phyloP scores from a whole-genome alignment of 1,140 invertebrate genomes.

The Drosophila bipectinata region DNA sequence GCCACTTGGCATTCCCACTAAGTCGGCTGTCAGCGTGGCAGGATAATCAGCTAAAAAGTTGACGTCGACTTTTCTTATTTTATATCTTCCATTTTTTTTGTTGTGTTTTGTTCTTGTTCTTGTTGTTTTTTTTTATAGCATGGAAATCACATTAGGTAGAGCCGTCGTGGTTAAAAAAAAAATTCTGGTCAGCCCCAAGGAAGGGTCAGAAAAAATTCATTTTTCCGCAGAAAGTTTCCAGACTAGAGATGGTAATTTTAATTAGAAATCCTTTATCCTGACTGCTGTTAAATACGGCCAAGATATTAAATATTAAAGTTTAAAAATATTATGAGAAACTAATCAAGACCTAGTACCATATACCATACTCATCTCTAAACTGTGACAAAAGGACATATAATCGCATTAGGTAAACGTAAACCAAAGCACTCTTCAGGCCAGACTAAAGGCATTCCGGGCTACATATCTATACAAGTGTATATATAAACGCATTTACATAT shows the following conservation, averaged over 20 bases:
- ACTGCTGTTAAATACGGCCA: not conserved
- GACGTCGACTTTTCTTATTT: slow-evolving; percentile 48
- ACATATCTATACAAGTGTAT: not conserved
- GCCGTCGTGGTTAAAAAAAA: not conserved
- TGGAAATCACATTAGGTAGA: slow-evolving; percentile 54
- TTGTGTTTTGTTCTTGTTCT: not conserved
- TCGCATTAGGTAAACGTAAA: slow-evolving; percentile 67
- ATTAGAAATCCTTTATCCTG: slow-evolving; percentile 1
- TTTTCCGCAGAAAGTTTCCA: slow-evolving; percentile 33
- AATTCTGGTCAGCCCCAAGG: not conserved
- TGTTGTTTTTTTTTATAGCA: slow-evolving; percentile 22
- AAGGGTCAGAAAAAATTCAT: slow-evolving; percentile 28
- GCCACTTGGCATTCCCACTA: slow-evolving; percentile 8
- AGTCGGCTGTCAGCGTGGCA: slow-evolving; percentile 64
- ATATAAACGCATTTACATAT: slow-evolving; percentile 4
- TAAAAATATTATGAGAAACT: not conserved
- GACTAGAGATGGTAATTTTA: slow-evolving; percentile 7
- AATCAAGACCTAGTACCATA: not conserved
- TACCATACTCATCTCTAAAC: not conserved
- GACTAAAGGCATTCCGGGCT: slow-evolving; percentile 25
- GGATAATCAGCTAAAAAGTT: slow-evolving; percentile 70
- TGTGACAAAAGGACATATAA: slow-evolving; percentile 40
- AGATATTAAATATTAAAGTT: not conserved
- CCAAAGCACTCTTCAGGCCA: slow-evolving; percentile 34
- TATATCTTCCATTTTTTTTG: slow-evolving; percentile 28